Percentiles rank a stretch among this genome's conserved stretches.
phyloP scores from a whole-genome alignment of 2,888 invertebrate species.

The Xanthia icteritia region DNA sequence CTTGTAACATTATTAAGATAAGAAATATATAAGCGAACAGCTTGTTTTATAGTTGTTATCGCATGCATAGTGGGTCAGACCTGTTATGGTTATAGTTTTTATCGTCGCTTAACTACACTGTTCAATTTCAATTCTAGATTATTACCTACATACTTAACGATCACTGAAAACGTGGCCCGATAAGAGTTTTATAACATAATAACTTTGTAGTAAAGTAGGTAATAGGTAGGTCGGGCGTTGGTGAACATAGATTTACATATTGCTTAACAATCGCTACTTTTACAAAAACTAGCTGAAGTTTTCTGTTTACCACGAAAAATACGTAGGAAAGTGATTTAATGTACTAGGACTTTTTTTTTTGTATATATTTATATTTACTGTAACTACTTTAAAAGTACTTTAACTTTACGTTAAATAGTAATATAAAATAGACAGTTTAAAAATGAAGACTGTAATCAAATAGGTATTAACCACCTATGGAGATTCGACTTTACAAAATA shows the following conservation, averaged over 20 bases:
- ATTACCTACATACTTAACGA: slow-evolving; percentile 70
- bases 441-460: not conserved
- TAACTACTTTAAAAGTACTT: too few relatives aligned
- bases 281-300: slow-evolving; percentile 39
- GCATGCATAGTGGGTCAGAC: slow-evolving; percentile 77
- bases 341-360: not conserved
- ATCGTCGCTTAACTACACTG: slow-evolving; percentile 76
- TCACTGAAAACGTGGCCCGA: slow-evolving; percentile 66
- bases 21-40: slow-evolving; percentile 76
- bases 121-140: slow-evolving; percentile 78
- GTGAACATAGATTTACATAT: slow-evolving; percentile 64
- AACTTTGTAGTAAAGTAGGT: slow-evolving; percentile 63
- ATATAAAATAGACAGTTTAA: too few relatives aligned
- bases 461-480: not conserved
- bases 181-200: slow-evolving; percentile 71
- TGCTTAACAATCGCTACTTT: slow-evolving; percentile 50
- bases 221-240: slow-evolving; percentile 50
- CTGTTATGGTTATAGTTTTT: slow-evolving; percentile 79
- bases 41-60: slow-evolving; percentile 80
- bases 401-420: too few relatives aligned
- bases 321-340: slow-evolving; percentile 12
- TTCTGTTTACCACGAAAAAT: slow-evolving; percentile 46
- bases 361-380: not conserved
- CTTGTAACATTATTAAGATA: slow-evolving; percentile 80
- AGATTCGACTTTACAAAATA: not conserved